Base-by-base conservation (phyloP, 2,113 vertebrate genomes). In the Campylomormyrus tamandua region DNA sequence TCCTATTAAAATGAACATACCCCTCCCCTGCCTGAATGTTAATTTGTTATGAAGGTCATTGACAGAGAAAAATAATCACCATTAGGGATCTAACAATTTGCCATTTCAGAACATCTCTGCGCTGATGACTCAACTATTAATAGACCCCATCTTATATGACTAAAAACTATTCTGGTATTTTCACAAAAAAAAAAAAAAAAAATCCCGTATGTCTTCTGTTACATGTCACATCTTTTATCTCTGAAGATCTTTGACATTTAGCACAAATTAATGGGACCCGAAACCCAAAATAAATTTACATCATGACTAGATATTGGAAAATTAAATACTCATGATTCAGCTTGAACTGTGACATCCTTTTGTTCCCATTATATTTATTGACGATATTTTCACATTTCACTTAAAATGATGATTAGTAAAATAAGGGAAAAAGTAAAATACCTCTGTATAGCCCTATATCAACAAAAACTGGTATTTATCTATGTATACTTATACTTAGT, bases 41-140 rank as follows among this genome's bases (percentile, higher is more conserved):
- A 96, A 95, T 96, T 96, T 95, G 92, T 95, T 88, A 95, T 94
- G 96, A 97, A 97, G 95, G 96, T 97, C 96, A 97, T 94, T 91
- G 94, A 95, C 93, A 95, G 95, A 95, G 95, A 96, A 94, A 94
- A 95, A 95, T 95, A 92, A 94, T 96, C 95, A 96, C 94, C 93
- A 93, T 94, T 94, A 94, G 93, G 93, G 95, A 95, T 96, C 94
- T 94, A 96, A 96, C 95, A 94, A 95, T 96, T 95, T 96, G 95
- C 94, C 95, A 95, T 95, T 97, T 97, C 94, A 94, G 95, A 95
- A 94, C 95, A 95, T 95, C 94, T 93, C 92, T 83, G 90, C 95
- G 91, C 93, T 92, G 92, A 95, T 96, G 95, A 96, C 95, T 96
- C 93, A 95, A 93, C 90, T 91, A 93, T 93, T 94, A 92, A 94